Percentiles rank a stretch among this genome's conserved stretches.
These are phyloP conservation scores for Poeciliopsis infans DNA, from an alignment of 2,797 vertebrate genomes.

Conservation along the genomic window DNA sequence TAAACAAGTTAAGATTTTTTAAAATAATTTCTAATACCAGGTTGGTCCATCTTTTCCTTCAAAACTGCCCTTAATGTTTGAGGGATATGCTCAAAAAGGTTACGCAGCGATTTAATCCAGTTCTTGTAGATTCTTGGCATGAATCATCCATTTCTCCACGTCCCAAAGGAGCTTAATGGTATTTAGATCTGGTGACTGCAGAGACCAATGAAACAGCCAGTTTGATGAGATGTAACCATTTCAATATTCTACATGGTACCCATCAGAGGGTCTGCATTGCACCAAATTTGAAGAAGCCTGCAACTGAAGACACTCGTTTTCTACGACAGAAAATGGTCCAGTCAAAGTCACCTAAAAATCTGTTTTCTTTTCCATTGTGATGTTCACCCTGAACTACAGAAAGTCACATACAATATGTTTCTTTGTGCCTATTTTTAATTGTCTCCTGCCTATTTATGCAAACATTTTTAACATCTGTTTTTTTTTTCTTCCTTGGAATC, in stretches of 20 bases:
- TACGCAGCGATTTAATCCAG: background rate
- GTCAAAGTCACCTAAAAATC: background rate
- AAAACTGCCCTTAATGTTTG: background rate
- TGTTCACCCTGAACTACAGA: background rate
- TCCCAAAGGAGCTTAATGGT: background rate
- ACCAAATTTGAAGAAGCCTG: background rate
- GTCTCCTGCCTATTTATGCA: background rate
- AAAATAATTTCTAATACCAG: background rate
- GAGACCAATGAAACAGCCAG: background rate
- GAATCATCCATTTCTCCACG: slow-evolving; percentile 42
- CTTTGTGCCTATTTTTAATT: background rate
- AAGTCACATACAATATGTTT: too few species aligned
- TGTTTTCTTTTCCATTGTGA: background rate
- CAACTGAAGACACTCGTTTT: background rate
- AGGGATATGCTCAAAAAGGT: background rate
- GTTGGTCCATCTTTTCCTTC: background rate
- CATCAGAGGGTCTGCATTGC: background rate
- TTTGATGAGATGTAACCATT: background rate
- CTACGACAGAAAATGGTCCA: background rate
- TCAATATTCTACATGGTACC: background rate
- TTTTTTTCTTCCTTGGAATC: background rate
- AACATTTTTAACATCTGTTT: background rate
- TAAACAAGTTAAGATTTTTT: background rate
- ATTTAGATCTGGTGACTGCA: background rate
- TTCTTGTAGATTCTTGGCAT: slow-evolving; percentile 37